phyloP scores from a whole-genome alignment of 2,113 vertebrate species.

The Lepus timidus region DNA sequence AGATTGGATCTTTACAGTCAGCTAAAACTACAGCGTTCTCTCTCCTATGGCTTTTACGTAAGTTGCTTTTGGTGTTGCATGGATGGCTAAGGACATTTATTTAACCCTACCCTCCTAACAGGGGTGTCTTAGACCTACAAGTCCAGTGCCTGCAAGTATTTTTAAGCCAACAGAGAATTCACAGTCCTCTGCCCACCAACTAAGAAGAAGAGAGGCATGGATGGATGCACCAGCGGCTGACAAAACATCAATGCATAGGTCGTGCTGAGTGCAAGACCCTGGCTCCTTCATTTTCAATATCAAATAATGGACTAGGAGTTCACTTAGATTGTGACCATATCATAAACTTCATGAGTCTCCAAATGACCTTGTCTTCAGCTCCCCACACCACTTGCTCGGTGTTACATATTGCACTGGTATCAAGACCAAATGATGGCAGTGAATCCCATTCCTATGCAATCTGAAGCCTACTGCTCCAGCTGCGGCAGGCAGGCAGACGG shows the following conservation, averaged over 20 bases:
- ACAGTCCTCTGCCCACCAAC: background rate
- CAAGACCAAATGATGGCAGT: background rate
- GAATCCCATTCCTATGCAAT: background rate
- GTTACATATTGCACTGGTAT: background rate
- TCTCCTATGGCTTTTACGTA: constrained; percentile 13
- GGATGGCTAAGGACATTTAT: background rate
- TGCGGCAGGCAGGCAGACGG: background rate
- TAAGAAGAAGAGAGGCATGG: background rate
- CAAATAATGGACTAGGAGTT: background rate
- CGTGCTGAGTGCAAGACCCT: background rate
- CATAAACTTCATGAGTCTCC: constrained; percentile 7
- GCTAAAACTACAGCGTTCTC: background rate
- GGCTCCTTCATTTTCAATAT: background rate
- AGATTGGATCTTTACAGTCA: background rate
- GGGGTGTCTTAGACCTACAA: background rate
- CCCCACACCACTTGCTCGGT: background rate
- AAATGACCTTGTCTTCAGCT: background rate
- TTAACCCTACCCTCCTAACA: background rate
- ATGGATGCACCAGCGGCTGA: background rate
- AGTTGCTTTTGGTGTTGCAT: background rate
- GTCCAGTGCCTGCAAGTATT: background rate
- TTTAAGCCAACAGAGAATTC: background rate
- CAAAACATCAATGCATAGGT: background rate
- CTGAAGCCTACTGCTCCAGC: background rate
- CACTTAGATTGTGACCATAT: background rate